These are phyloP conservation scores for Xiphophorus maculatus DNA, from an alignment of 2,113 vertebrate species.

Conservation along the genomic window DNA sequence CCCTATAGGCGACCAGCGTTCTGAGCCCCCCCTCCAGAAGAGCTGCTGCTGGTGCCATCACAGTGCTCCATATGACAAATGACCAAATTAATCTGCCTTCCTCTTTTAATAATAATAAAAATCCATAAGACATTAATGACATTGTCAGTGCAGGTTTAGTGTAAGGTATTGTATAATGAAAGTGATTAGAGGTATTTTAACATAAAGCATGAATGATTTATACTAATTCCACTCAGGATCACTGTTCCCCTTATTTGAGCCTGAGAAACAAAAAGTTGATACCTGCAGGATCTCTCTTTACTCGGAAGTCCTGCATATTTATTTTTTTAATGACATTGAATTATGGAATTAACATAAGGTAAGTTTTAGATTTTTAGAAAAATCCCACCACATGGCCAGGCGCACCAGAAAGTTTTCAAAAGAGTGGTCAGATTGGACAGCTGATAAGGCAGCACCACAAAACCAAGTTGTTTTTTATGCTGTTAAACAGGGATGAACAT, in stretches of 20 bases:
- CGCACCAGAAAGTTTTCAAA: no score
- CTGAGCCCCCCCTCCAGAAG: slow-evolving; percentile 18
- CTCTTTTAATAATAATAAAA: slow-evolving; percentile 8
- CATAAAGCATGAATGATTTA: background rate
- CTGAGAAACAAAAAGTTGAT: background rate
- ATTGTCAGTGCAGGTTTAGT: slow-evolving; percentile 16
- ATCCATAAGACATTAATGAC: slow-evolving; percentile 11
- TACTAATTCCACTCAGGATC: slow-evolving; percentile 4
- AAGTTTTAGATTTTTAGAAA: no score
- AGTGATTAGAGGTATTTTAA: background rate
- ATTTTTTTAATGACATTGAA: no score
- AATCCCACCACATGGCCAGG: no score
- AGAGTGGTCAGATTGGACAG: no score
- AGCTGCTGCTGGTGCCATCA: background rate
- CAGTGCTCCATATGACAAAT: slow-evolving; percentile 12
- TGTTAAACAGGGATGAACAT: background rate
- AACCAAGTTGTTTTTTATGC: background rate
- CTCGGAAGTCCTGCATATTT: no score
- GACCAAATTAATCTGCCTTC: background rate
- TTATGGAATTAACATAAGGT: no score
- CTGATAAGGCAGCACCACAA: background rate
- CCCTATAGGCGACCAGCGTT: slow-evolving; percentile 66
- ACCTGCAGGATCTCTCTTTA: no score
- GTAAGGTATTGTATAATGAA: background rate
- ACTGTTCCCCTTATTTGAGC: background rate